A percentile compares a stretch with the other conserved stretches of the same genome.
Conservation (phyloP, 92 coral and sea anemone genomes). For the Heliopora coerulea region DNA sequence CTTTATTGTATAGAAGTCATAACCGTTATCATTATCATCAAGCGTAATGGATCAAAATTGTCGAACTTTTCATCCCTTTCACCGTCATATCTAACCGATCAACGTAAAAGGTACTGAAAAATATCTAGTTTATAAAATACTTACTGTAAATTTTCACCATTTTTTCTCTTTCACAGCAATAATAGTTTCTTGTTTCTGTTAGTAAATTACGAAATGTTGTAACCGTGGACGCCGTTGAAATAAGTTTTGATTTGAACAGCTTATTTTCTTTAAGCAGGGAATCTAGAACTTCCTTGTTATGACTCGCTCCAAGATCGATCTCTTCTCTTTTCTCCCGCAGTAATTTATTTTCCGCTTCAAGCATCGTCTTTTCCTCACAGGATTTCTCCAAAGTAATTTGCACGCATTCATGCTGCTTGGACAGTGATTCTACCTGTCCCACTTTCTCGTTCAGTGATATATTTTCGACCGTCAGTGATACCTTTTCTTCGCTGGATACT, state of each 20-base stretch:
- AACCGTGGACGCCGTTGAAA: background rate
- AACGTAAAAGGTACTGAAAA: too few relatives aligned
- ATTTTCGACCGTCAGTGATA: conserved; percentile 11
- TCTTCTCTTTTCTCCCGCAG: conserved; percentile 34
- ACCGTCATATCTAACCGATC: too few relatives aligned
- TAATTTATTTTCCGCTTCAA: conserved; percentile 19
- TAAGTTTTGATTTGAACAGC: conserved; percentile 5
- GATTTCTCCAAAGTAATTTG: background rate
- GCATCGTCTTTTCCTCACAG: conserved; percentile 10
- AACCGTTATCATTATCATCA: too few relatives aligned
- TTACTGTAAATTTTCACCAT: conserved; percentile 2
- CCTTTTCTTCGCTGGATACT: conserved; percentile 29
- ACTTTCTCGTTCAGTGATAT: conserved; percentile 48
- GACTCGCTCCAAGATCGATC: conserved; percentile 15
- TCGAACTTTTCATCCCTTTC: too few relatives aligned
- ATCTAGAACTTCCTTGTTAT: conserved; percentile 11
- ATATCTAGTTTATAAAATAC: too few relatives aligned
- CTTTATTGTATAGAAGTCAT: too few relatives aligned
- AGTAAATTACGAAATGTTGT: background rate
- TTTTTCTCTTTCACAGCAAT: background rate
- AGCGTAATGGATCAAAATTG: too few relatives aligned
- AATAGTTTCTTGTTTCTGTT: background rate
- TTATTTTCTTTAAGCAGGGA: background rate
- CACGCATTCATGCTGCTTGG: conserved; percentile 56
- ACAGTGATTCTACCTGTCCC: conserved; percentile 59